Evolutionary conservation across 2,113 vertebrate genomes (phyloP), one percentile per base, ranked within the genome.

Genomic region (Anolis carolinensis): DNA sequence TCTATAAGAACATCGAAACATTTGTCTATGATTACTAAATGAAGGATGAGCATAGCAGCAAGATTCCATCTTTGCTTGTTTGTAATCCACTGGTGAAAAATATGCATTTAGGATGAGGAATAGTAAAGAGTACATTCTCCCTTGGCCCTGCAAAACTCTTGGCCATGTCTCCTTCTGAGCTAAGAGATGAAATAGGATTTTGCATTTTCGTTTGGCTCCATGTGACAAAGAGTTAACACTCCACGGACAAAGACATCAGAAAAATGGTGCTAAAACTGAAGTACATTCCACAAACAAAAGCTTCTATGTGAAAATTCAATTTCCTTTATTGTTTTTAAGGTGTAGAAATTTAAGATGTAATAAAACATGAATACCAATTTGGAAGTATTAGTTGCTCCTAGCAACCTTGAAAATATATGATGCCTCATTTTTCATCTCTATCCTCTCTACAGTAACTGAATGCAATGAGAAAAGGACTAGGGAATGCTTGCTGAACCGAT

Each of bases 311-410:
- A 93, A 95, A 96, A 95, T 93, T 70, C 83, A 92, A 94, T 96
- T 94, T 92, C 87, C 86, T 94, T 94, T 93, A 93, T 95, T 95
- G 91, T 95, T 95, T 95, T 95, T 93, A 96, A 96, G 81, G 83
- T 91, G 93, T 81, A 89, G 25, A 87, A 93, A 95, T 95, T 85
- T 94, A 95, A 95, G 89, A 92, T 89, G 88, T 91, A 94, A 95
- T 93, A 92, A 94, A 92, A 92, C 89, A 91, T 92, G 87, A 95
- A 94, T 94, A 92, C 65, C 91, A 93, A 92, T 94, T 94, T 95
- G 81, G 84, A 94, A 93, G 75, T 89, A 92, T 94, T 92, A 90
- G 89, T 93, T 91, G 90, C 90, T 95, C 84, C 87, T 94, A 88
- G 92, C 90, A 96, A 93, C 82, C 87, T 89, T 93, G 90, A 92